These are phyloP conservation scores for Intoshia linei DNA, from an alignment of 1,140 invertebrate species.

Conservation along the genomic window DNA sequence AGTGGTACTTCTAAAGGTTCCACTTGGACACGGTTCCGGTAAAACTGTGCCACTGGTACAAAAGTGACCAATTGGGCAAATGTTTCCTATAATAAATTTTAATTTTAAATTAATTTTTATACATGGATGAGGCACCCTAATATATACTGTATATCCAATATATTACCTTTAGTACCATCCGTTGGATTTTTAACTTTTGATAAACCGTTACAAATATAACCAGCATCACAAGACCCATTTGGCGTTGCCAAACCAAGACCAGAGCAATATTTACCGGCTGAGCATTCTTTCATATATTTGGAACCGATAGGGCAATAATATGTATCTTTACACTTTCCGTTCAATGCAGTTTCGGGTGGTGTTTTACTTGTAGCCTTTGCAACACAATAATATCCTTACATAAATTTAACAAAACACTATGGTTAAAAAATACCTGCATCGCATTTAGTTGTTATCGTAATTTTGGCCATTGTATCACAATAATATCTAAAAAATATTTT, in stretches of 20 bases:
- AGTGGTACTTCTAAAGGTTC: slow-evolving; percentile 17
- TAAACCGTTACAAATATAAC: slow-evolving; percentile 13
- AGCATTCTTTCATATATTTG: slow-evolving; percentile 13
- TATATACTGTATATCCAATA: slow-evolving; percentile 17
- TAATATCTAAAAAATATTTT: too few relatives aligned
- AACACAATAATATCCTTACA: slow-evolving; percentile 15
- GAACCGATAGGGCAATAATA: too few relatives aligned
- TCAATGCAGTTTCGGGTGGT: too few relatives aligned
- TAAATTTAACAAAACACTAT: too few relatives aligned
- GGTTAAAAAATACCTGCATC: too few relatives aligned
- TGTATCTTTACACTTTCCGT: too few relatives aligned
- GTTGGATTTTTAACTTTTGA: slow-evolving; percentile 17
- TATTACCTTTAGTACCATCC: slow-evolving; percentile 15
- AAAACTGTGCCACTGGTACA: slow-evolving; percentile 15
- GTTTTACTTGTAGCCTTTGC: slow-evolving; percentile 6
- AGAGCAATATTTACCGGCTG: slow-evolving; percentile 13
- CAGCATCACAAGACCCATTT: slow-evolving; percentile 11
- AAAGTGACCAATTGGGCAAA: slow-evolving; percentile 15
- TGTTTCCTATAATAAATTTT: slow-evolving; percentile 12
- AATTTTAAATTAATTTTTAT: slow-evolving; percentile 14
- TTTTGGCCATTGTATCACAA: too few relatives aligned
- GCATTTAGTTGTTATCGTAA: too few relatives aligned
- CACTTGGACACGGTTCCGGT: slow-evolving; percentile 14
- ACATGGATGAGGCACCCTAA: slow-evolving; percentile 16
- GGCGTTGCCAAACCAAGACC: slow-evolving; percentile 9